Base-by-base conservation (phyloP, 2,888 invertebrate species). In the Carcina quercana region DNA sequence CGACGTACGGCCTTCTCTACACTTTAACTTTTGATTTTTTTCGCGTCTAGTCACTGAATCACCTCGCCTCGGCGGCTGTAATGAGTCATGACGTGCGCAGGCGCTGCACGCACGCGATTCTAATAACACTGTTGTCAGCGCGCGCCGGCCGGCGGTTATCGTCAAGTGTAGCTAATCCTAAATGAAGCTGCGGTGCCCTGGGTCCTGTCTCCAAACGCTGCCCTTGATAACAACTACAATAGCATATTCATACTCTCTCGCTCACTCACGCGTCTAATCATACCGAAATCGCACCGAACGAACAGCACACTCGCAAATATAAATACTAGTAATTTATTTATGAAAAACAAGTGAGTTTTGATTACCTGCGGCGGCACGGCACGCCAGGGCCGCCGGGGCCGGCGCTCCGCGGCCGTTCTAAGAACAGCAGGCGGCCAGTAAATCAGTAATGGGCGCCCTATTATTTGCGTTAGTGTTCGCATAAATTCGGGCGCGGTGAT, bases 361-460 rank as follows among this genome's bases (percentile, higher is more conserved):
- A n/a, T 68, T 71, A 66, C 64, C 71, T 72, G 67, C 39, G 38
- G 48, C 49, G 53, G 46, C 47, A n/a, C n/a, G n/a, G n/a, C n/a
- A n/a, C n/a, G n/a, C n/a, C n/a, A n/a, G n/a, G n/a, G n/a, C n/a
- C n/a, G n/a, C 64, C 71, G 71, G 67, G 39, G 38, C 49, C 49
- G 53, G 46, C 47, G 50, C 65, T 37, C 30, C 49, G 33, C 40
- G 50, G n/a, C n/a, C 45, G 52, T 68, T 76, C 76, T 76, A 52
- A 78, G 80, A 80, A 79, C 53, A 59, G 56, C 56, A 43, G 58
- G 54, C 52, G 50, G 55, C 52, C 62, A 70, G 71, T 79, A 76
- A 79, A 80, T 79, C 78, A 73, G 68, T 49, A 55, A 50, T 65
- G 75, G 76, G 25, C 75, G 82, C 80, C 82, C 79, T 80, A 70